Evolutionary conservation across 2,888 invertebrate species (phyloP).

Genomic region (Himalopsyche tibetana): DNA sequence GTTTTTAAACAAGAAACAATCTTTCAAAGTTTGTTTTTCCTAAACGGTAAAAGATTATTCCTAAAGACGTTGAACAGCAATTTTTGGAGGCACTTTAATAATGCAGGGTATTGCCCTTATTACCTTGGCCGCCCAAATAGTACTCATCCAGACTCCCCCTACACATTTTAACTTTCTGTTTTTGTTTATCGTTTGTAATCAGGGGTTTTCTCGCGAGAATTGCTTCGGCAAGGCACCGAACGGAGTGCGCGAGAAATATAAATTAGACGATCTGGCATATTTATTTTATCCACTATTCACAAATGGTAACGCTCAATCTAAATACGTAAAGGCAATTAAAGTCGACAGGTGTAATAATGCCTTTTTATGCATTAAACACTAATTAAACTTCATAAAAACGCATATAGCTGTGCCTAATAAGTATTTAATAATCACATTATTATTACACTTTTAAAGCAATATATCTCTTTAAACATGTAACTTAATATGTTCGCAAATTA

Average conservation of each 20-base stretch:
- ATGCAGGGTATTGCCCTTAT: conserved; percentile 11
- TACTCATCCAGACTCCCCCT: conserved; percentile 9
- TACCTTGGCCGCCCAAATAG: background rate
- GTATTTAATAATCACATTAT: no score
- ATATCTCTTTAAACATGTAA: no score
- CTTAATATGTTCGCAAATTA: no score
- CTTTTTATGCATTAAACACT: background rate
- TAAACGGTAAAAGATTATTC: no score
- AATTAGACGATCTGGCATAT: conserved; percentile 34
- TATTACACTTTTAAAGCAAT: no score
- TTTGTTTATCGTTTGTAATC: conserved; percentile 48
- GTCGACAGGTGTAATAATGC: background rate
- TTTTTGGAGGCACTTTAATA: background rate
- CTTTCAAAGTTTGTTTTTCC: no score
- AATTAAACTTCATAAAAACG: no score
- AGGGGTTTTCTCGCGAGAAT: conserved; percentile 37
- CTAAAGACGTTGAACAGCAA: no score
- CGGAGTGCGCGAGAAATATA: conserved; percentile 34
- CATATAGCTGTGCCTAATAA: no score
- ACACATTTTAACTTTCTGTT: conserved; percentile 39
- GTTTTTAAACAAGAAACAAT: no score
- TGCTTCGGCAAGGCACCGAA: conserved; percentile 12
- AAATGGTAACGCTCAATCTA: conserved; percentile 16
- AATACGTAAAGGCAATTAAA: conserved; percentile 26
- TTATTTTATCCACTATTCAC: conserved; percentile 13